A percentile compares a stretch with the other conserved stretches of the same genome.
phyloP scores from a whole-genome alignment of 1,140 invertebrate species.

The Ptiloglossa arizonensis region DNA sequence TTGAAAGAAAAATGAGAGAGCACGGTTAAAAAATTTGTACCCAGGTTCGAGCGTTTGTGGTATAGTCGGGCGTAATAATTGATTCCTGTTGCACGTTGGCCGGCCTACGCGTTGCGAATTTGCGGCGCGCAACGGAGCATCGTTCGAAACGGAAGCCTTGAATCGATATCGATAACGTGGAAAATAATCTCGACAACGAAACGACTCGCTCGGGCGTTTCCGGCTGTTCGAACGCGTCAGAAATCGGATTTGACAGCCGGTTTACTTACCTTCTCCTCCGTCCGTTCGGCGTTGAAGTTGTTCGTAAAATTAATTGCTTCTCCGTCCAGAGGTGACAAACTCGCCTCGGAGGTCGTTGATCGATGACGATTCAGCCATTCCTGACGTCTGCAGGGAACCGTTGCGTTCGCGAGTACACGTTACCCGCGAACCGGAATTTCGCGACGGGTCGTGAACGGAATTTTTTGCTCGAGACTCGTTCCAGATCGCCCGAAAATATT shows the following conservation, averaged over 20 bases:
- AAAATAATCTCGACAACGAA: constrained; percentile 27
- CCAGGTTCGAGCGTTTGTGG: too few relatives aligned
- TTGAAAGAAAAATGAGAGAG: too few relatives aligned
- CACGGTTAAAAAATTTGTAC: too few relatives aligned
- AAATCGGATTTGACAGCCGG: constrained; percentile 48
- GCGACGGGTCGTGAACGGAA: neutral
- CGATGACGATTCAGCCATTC: constrained; percentile 3
- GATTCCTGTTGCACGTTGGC: too few relatives aligned
- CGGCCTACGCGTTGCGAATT: neutral
- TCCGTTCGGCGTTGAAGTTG: constrained; percentile 17
- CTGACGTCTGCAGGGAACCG: neutral
- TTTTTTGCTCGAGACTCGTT: neutral
- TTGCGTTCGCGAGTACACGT: neutral
- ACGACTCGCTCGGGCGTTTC: constrained; percentile 19
- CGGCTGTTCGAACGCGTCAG: constrained; percentile 17
- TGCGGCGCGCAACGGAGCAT: neutral
- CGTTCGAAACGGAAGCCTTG: neutral
- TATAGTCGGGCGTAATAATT: too few relatives aligned
- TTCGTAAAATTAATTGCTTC: constrained; percentile 46
- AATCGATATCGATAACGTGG: constrained; percentile 33
- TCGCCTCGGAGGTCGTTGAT: constrained; percentile 26
- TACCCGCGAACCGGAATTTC: neutral
- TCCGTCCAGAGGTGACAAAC: constrained; percentile 40
- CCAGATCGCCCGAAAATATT: neutral
- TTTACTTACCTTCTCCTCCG: constrained; percentile 39